phyloP scores from a whole-genome alignment of 1,140 invertebrate genomes.

The Akabosia matsudoensis region DNA sequence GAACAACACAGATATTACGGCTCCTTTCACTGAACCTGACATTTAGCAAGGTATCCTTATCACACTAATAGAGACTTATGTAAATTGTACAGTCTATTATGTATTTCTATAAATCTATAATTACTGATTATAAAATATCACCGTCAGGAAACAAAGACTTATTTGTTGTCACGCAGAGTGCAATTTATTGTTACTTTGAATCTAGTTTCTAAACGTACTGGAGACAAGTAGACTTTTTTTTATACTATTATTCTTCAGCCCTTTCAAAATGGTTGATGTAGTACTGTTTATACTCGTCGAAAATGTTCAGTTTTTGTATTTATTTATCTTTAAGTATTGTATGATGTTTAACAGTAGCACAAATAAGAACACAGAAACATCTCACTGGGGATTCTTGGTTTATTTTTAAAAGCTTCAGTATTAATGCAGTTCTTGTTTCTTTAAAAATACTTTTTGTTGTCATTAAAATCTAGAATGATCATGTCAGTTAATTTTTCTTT shows the following conservation, averaged over 20 bases:
- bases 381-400: constrained; percentile 16
- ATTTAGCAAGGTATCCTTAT: background rate
- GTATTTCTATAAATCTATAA: background rate
- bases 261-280: background rate
- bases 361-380: constrained; percentile 15
- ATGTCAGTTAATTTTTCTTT: background rate
- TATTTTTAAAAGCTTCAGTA: constrained; percentile 9
- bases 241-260: too few relatives aligned
- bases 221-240: too few relatives aligned
- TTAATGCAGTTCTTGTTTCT: background rate
- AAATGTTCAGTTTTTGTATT: background rate
- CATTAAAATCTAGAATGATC: background rate
- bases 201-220: too few relatives aligned
- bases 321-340: background rate
- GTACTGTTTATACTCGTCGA: background rate
- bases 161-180: background rate
- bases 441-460: constrained; percentile 4
- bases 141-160: constrained; percentile 11
- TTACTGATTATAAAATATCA: constrained; percentile 17
- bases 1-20: background rate
- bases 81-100: background rate
- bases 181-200: background rate
- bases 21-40: background rate
- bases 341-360: background rate
- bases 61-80: background rate